Evolutionary conservation across 2,797 vertebrate genomes (phyloP), one percentile per base, ranked within the genome.

Genomic region (Danio kyathit): DNA sequence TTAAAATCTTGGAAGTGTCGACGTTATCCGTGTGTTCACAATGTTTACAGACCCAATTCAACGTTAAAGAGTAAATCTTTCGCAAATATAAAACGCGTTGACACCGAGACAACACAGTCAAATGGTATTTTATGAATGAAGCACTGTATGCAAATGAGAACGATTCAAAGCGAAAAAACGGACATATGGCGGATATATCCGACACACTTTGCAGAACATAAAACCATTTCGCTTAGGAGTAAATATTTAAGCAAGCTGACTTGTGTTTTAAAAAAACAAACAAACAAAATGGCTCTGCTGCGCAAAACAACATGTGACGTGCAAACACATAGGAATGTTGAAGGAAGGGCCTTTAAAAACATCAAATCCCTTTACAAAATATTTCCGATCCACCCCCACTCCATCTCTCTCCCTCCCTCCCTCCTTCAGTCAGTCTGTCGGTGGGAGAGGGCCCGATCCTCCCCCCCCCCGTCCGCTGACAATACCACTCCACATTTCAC

Each of bases 111-210:
- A 66, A 60, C 57, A 11, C n/a, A 60, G 81, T 21, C 52, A 40
- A 76, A 44, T 21, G 9, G 44, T 79, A 43, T 87, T 90, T 95
- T 95, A 94, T 95, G 95, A 95, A 95, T 95, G 95, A 92, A 93
- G 89, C 89, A 89, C 91, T 90, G 91, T 93, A 95, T 94, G 94
- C 93, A 95, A 95, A 95, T 94, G 87, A 92, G 90, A 74, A 69
- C 88, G 86, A 93, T 92, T 93, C 90, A 86, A 76, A 76, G 46
- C 74, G 46, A 89, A 61, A 86, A 89, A 91, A 59, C 29, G 29
- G 29, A 81, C 93, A 92, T 92, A 94, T 94, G 94, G 94, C 92
- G 94, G 94, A 91, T 88, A 86, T 84, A 81, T 46, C 40, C 19
- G 60, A 71, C 38, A 38, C 14, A 51, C 56, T 51, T 51, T 70